Evolutionary conservation across 2,113 vertebrate species (phyloP).

Genomic region (Callaeas wilsoni): DNA sequence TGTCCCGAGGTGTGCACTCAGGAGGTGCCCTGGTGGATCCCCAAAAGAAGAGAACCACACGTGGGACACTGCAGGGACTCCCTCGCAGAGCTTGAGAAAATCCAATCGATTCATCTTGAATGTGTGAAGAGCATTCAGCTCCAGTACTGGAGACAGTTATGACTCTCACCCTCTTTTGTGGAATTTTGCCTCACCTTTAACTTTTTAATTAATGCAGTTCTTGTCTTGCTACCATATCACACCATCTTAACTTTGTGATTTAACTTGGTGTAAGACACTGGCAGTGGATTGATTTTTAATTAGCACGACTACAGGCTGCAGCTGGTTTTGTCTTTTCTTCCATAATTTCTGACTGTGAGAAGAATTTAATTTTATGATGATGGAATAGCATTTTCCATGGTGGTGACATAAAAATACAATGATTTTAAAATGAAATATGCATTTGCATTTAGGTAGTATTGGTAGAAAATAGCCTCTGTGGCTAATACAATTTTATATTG

Average conservation of each 20-base stretch:
- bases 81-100: neutral
- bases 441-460: neutral
- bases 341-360: neutral
- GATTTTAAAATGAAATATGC: neutral
- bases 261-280: neutral
- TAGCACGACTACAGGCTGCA: neutral
- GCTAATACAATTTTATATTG: neutral
- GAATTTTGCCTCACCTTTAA: neutral
- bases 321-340: neutral
- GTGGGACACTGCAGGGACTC: neutral
- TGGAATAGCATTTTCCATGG: neutral
- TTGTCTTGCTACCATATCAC: neutral
- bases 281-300: neutral
- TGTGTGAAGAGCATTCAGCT: neutral
- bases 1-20: neutral
- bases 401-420: neutral
- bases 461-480: neutral
- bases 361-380: neutral
- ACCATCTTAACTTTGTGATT: neutral
- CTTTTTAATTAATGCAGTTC: neutral
- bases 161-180: neutral
- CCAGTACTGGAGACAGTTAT: neutral
- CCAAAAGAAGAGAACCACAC: too few species aligned
- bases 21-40: neutral
- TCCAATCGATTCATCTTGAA: neutral